A percentile compares a stretch with the other conserved stretches of the same genome.
These are phyloP conservation scores for Cosmorhoe ocellata DNA, from an alignment of 2,888 invertebrate genomes.

Conservation along the genomic window DNA sequence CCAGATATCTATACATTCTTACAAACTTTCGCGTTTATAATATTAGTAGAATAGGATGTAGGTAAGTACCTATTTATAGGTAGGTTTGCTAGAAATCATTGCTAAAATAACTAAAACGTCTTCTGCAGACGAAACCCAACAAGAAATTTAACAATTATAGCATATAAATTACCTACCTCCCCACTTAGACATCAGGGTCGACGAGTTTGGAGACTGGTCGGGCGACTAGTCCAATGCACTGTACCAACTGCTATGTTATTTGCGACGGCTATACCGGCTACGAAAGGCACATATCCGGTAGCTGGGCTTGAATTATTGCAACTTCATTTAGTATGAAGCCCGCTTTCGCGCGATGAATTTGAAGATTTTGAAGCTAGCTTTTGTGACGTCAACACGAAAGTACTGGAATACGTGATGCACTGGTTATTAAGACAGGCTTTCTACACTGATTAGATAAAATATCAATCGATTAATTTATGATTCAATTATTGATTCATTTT, in stretches of 20 bases:
- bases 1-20: no score
- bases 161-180: slow-evolving; percentile 37
- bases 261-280: slow-evolving; percentile 30
- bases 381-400: no score
- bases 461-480: no score
- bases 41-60: no score
- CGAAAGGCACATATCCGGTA: slow-evolving; percentile 57
- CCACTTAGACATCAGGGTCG: slow-evolving; percentile 5
- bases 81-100: no score
- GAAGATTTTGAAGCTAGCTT: slow-evolving; percentile 38
- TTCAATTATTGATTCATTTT: background rate
- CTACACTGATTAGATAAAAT: no score
- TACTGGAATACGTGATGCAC: no score
- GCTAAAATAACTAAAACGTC: background rate
- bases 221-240: slow-evolving; percentile 21
- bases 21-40: no score
- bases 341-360: slow-evolving; percentile 54
- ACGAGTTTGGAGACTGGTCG: slow-evolving; percentile 25
- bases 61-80: no score
- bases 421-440: no score
- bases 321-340: slow-evolving; percentile 64
- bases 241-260: background rate
- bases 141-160: slow-evolving; percentile 43
- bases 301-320: slow-evolving; percentile 64
- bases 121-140: slow-evolving; percentile 24